Conservation (phyloP, 2,113 vertebrate genomes). For the Anarrhichthys ocellatus region DNA sequence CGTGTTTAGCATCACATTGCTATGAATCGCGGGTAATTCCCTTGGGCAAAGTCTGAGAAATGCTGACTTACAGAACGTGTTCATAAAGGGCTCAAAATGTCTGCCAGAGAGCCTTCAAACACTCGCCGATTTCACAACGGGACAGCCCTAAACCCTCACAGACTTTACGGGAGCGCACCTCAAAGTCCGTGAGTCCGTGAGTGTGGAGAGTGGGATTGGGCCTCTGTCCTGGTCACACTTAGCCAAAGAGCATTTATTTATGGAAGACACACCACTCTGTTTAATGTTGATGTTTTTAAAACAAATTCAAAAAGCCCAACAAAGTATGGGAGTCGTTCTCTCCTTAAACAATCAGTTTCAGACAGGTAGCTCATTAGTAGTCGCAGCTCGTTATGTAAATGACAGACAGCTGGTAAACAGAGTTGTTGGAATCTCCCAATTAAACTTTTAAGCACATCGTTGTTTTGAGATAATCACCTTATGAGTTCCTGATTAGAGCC, state of each 20-base stretch:
- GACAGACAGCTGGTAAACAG: slow-evolving; percentile 8
- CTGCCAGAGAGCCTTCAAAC: too few species aligned
- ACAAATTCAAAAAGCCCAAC: not conserved
- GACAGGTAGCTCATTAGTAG: slow-evolving; percentile 10
- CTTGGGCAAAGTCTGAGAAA: too few species aligned
- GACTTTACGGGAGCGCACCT: too few species aligned
- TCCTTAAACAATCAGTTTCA: not conserved
- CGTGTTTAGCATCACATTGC: too few species aligned
- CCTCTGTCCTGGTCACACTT: not conserved
- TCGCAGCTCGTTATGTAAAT: not conserved
- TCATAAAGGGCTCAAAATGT: too few species aligned
- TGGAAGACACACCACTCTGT: not conserved
- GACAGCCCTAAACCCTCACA: too few species aligned
- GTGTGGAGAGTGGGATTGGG: too few species aligned
- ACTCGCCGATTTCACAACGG: too few species aligned
- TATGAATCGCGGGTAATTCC: too few species aligned
- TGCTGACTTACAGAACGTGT: too few species aligned
- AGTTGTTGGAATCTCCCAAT: slow-evolving; percentile 1
- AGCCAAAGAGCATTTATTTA: not conserved
- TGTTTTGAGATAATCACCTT: not conserved
- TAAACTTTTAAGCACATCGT: not conserved
- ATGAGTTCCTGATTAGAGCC: too few species aligned
- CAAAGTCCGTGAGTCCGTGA: too few species aligned
- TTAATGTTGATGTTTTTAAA: not conserved
- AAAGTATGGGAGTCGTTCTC: not conserved